These are phyloP conservation scores for Ormyrus labotus DNA, from an alignment of 2,888 invertebrate genomes.

Conservation along the genomic window DNA sequence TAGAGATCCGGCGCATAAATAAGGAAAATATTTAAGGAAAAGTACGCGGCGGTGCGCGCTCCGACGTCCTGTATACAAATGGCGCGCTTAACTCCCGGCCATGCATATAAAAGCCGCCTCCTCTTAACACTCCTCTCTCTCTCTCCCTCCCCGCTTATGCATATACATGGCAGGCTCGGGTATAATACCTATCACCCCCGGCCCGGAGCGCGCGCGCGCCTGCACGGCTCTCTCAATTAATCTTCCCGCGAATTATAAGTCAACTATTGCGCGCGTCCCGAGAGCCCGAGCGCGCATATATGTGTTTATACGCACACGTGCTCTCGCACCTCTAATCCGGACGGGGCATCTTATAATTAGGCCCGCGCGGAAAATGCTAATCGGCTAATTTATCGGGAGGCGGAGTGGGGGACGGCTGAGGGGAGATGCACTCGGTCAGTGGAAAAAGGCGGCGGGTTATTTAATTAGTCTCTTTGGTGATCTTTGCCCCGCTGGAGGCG, in stretches of 20 bases:
- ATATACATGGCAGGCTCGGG: constrained; percentile 5
- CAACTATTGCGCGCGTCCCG: constrained; percentile 11
- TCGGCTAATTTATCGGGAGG: constrained; percentile 46
- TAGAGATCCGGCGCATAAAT: constrained; percentile 23
- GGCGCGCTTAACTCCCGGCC: constrained; percentile 22
- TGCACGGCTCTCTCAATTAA: constrained; percentile 43
- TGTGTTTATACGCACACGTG: constrained; percentile 14
- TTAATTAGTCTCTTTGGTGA: too few species aligned
- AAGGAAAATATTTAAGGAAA: constrained; percentile 36
- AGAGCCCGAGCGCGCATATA: not conserved
- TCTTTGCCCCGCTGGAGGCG: too few species aligned
- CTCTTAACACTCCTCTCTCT: too few species aligned
- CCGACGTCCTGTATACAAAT: constrained; percentile 30
- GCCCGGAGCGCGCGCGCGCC: not conserved
- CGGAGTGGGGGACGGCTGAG: too few species aligned
- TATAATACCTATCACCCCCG: too few species aligned
- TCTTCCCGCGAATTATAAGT: constrained; percentile 51
- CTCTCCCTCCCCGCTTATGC: not conserved
- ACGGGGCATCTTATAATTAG: constrained; percentile 43
- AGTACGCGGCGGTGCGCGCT: not conserved
- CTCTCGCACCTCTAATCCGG: constrained; percentile 11
- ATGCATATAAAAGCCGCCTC: not conserved
- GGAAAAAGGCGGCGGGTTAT: too few species aligned
- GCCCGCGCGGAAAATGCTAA: constrained; percentile 44
- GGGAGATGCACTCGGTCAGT: too few species aligned